These are phyloP conservation scores for Diploptera punctata DNA, from an alignment of 2,888 invertebrate species.

Conservation along the genomic window DNA sequence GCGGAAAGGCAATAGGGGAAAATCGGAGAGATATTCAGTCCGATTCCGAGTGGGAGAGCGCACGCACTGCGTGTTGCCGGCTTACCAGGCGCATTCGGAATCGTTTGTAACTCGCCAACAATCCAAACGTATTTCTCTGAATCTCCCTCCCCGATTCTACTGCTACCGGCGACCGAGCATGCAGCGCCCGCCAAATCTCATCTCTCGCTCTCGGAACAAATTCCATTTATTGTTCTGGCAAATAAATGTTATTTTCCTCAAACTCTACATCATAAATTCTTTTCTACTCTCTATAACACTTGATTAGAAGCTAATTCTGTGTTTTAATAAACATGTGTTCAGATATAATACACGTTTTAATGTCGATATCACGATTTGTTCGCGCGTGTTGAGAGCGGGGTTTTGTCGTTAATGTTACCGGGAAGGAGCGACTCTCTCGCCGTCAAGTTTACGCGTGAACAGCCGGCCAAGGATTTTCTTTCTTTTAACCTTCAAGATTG, in stretches of 20 bases:
- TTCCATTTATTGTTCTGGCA: no score
- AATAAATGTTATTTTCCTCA: no score
- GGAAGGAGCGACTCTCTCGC: background rate
- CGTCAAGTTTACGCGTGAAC: background rate
- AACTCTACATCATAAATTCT: no score
- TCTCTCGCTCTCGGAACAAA: background rate
- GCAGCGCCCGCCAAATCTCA: conserved; percentile 21
- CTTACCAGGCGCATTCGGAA: conserved; percentile 17
- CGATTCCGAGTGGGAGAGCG: conserved; percentile 41
- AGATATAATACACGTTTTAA: no score
- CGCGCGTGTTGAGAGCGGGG: background rate
- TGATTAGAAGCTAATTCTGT: no score
- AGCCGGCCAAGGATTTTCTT: no score
- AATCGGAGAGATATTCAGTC: conserved; percentile 22
- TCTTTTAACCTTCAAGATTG: no score
- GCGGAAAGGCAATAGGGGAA: conserved; percentile 14
- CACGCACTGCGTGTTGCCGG: conserved; percentile 31
- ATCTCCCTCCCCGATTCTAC: background rate
- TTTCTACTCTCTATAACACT: no score
- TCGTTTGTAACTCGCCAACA: no score
- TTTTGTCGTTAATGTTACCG: background rate
- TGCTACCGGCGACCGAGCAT: conserved; percentile 29
- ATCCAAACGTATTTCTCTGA: no score
- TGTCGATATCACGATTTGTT: no score
- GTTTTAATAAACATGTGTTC: no score